A percentile compares a stretch with the other conserved stretches of the same genome.
phyloP scores from a whole-genome alignment of 1,140 invertebrate genomes.

The Chymomyza costata region DNA sequence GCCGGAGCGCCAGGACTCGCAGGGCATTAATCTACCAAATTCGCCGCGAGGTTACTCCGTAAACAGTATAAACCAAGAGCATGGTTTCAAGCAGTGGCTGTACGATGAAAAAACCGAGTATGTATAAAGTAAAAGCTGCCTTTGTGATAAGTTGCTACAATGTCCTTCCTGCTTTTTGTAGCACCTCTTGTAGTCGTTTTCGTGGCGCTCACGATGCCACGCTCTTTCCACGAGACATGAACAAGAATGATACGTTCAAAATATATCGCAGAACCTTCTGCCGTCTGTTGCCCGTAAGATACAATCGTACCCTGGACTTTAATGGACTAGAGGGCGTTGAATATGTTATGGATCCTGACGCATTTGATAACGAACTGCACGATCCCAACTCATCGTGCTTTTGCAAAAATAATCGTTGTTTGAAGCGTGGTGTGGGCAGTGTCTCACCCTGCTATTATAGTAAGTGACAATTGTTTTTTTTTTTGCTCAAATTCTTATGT shows the following conservation, averaged over 20 bases:
- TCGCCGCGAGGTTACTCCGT: slow-evolving; percentile 75
- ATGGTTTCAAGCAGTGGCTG: slow-evolving; percentile 79
- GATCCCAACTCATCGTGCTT: slow-evolving; percentile 62
- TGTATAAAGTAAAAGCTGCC: no score
- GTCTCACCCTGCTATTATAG: slow-evolving; percentile 85
- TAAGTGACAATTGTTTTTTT: slow-evolving; percentile 69
- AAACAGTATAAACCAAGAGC: slow-evolving; percentile 78
- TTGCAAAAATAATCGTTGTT: slow-evolving; percentile 79
- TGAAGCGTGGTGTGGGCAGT: slow-evolving; percentile 80
- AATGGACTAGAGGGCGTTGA: slow-evolving; percentile 66
- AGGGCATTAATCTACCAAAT: slow-evolving; percentile 26
- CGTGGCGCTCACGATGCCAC: slow-evolving; percentile 80
- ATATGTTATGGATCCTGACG: slow-evolving; percentile 77
- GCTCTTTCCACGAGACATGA: slow-evolving; percentile 78
- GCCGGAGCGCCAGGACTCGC: slow-evolving; percentile 36
- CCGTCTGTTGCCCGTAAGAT: slow-evolving; percentile 79
- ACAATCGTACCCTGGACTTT: slow-evolving; percentile 44
- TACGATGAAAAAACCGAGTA: slow-evolving; percentile 74
- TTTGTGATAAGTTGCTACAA: no score
- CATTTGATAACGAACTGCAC: slow-evolving; percentile 76
- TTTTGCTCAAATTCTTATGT: neutral
- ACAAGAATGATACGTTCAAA: slow-evolving; percentile 76
- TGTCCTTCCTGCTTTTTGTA: slow-evolving; percentile 20
- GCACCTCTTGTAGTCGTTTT: slow-evolving; percentile 78
- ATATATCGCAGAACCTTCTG: slow-evolving; percentile 84